Evolutionary conservation across 2,888 invertebrate species (phyloP), one percentile per base, ranked within the genome.

Genomic region (Apodemia duryi): DNA sequence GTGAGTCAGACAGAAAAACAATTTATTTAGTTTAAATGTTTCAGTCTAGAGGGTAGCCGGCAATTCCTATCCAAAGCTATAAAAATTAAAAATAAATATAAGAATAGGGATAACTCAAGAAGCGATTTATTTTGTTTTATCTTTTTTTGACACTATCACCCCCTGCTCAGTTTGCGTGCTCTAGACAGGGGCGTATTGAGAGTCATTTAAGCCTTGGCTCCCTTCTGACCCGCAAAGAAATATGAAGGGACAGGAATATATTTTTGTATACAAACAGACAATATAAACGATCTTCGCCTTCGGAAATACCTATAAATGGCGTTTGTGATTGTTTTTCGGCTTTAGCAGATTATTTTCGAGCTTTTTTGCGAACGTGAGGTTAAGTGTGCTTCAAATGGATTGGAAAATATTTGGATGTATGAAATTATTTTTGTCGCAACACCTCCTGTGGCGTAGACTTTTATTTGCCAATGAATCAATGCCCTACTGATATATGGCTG

Each of bases 71-170:
- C 60, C 43, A 69, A 66, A 68, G 73, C 49, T 6, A 49, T n/a
- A 49, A 49, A 21, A 51, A 51, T 51, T 51, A 51, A 51, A 74
- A 77, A 74, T 78, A 74, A 77, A 75, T 74, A 75, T 74, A 75
- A 72, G 70, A 71, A 67, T 67, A 73, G 72, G 75, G 74, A 73
- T 75, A 72, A 74, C 57, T 73, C 73, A 69, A 87, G 82, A 76
- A 75, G 86, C 85, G 82, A 87, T 91, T 86, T 84, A 91, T 91
- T 85, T 87, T 87, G 85, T 85, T 90, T 91, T 92, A 91, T 92
- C 91, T 92, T 92, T 87, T 88, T 90, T 85, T 91, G 92, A 92
- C 91, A 89, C 86, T 91, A 91, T 92, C 91, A 79, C 80, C 71
- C 83, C 87, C 88, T 83, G 86, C 85, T 82, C 78, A 75, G 74